phyloP scores from a whole-genome alignment of 2,113 vertebrate species.

The Mungos mungo region DNA sequence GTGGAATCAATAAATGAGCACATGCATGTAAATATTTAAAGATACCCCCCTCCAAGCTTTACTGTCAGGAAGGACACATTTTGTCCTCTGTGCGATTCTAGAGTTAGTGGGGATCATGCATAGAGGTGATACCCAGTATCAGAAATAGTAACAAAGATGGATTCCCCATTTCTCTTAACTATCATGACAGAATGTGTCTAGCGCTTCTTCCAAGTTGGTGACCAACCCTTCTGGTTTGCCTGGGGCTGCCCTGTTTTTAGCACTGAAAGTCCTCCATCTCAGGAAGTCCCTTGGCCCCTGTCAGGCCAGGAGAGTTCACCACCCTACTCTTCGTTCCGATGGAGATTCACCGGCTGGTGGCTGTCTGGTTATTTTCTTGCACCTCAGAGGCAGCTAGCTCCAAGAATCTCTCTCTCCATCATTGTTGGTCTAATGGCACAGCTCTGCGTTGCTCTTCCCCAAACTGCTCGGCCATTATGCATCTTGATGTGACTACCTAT shows the following conservation, averaged over 20 bases:
- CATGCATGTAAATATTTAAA: neutral
- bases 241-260: neutral
- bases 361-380: neutral
- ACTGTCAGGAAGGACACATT: neutral
- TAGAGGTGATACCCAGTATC: no score
- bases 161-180: neutral
- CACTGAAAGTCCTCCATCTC: neutral
- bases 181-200: neutral
- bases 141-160: neutral
- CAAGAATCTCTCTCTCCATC: slow-evolving; percentile 18
- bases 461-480: neutral
- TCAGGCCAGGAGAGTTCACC: no score
- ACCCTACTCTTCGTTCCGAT: neutral
- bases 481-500: neutral
- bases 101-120: neutral
- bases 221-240: neutral
- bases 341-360: neutral
- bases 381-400: neutral
- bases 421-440: neutral
- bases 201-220: neutral
- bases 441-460: neutral
- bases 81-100: neutral
- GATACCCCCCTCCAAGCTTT: neutral
- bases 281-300: fast-evolving
- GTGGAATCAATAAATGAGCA: no score